Evolutionary conservation across 2,888 invertebrate species (phyloP), one percentile per base, ranked within the genome.

Genomic region (Adelphocoris suturalis): DNA sequence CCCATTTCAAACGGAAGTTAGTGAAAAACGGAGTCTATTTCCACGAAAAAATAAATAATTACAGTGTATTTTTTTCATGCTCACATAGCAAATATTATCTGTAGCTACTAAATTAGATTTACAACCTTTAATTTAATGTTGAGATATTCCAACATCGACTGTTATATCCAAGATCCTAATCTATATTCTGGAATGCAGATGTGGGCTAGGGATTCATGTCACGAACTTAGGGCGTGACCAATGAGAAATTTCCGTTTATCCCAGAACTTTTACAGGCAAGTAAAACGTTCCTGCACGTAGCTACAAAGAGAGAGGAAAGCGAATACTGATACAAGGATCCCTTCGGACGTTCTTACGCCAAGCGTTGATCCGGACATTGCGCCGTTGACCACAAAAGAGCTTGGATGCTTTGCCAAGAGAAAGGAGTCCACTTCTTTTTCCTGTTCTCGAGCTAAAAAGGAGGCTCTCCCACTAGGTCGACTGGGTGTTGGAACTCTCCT

Each of bases 371-470:
- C 68, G 68, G 68, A 68, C 68, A 23, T 7, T 7, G 68, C 23
- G 23, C 68, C 12, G 68, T 68, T 68, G 68, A 68, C 68, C 68
- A 68, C 68, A 68, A 23, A 27, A 68, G 68, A 68, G 23, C 27
- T 19, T 14, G 61, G 61, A 19, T 61, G 61, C n/a, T 68, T 68
- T 68, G 68, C 68, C 68, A 68, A 68, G 68, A 23, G 68, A 68
- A 68, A 68, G 68, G 68, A 23, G 68, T 68, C 68, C 68, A 68
- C 23, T 68, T 68, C 23, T 68, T 68, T 68, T 68, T 68, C 68
- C 68, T 68, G 68, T 68, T 68, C 68, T 13, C 23, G 23, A 52
- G 23, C 13, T 68, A 68, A 68, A n/a, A 68, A 68, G 68, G 68
- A 68, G 68, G 68, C 68, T 68, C 68, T 68, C 23, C 68, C 11